Percentiles rank a stretch among this genome's conserved stretches.
These are phyloP conservation scores for Nixonia krombeini DNA, from an alignment of 1,140 invertebrate genomes.

Conservation along the genomic window DNA sequence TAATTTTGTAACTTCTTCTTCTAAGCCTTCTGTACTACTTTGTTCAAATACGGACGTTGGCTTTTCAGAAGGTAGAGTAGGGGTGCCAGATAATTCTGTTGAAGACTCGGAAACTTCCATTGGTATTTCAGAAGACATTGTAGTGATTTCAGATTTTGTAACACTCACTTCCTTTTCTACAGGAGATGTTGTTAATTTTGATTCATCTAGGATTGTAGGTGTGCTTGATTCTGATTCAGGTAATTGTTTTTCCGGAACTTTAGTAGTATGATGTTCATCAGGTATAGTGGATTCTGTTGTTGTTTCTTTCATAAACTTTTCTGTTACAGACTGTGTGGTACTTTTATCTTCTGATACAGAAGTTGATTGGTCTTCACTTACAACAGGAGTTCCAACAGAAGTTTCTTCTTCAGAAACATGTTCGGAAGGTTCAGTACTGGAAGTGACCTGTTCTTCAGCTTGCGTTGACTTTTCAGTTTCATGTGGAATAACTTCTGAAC, in stretches of 20 bases:
- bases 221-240: neutral
- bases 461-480: conserved; percentile 16
- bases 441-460: conserved; percentile 18
- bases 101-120: conserved; percentile 12
- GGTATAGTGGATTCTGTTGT: conserved; percentile 7
- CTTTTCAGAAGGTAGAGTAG: conserved; percentile 15
- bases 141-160: conserved; percentile 1
- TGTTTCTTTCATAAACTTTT: conserved; percentile 4
- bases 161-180: neutral
- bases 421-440: conserved; percentile 16
- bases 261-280: conserved; percentile 2
- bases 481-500: conserved; percentile 15
- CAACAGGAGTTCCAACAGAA: conserved; percentile 22
- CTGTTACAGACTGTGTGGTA: conserved; percentile 10
- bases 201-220: conserved; percentile 8
- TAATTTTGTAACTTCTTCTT: conserved; percentile 9
- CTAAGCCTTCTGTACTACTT: conserved; percentile 9
- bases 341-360: conserved; percentile 11
- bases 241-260: neutral
- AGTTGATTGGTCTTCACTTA: conserved; percentile 17
- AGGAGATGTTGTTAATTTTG: neutral
- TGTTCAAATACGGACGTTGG: conserved; percentile 7
- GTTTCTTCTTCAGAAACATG: conserved; percentile 18
- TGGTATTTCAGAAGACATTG: conserved; percentile 16
- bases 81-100: conserved; percentile 9